Percentiles rank a stretch among this genome's conserved stretches.
Evolutionary conservation across 2,113 vertebrate species (phyloP).

Genomic region (Clarias magur): DNA sequence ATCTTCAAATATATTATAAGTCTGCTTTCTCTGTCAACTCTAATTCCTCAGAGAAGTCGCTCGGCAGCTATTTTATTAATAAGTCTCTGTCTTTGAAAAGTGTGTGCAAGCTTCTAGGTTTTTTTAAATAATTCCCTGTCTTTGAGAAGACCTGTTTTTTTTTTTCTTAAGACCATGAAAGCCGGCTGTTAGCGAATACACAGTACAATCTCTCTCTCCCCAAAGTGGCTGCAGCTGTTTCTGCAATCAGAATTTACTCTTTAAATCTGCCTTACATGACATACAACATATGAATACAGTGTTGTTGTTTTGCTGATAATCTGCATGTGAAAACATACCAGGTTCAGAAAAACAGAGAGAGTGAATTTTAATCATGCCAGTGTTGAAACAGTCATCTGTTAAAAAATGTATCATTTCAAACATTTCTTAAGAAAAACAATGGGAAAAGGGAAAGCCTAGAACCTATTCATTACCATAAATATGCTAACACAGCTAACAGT

Average conservation of each 20-base stretch:
- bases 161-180: conserved; percentile 9
- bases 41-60: background rate
- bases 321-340: conserved; percentile 37
- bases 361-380: background rate
- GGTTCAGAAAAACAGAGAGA: conserved; percentile 17
- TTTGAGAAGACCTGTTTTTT: background rate
- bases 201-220: background rate
- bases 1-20: background rate
- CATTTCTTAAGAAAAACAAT: background rate
- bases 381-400: background rate
- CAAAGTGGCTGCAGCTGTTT: conserved; percentile 21
- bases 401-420: background rate
- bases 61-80: background rate
- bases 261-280: conserved; percentile 21
- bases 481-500: background rate
- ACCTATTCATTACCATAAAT: background rate
- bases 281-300: background rate
- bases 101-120: background rate
- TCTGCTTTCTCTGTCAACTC: background rate
- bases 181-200: conserved; percentile 3
- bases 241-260: conserved; percentile 16
- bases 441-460: background rate
- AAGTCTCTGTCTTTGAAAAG: background rate
- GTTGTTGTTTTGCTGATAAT: conserved; percentile 21
- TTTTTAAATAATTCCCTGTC: background rate